Conservation (phyloP, 2,797 vertebrate genomes). For the Fratercula arctica region DNA sequence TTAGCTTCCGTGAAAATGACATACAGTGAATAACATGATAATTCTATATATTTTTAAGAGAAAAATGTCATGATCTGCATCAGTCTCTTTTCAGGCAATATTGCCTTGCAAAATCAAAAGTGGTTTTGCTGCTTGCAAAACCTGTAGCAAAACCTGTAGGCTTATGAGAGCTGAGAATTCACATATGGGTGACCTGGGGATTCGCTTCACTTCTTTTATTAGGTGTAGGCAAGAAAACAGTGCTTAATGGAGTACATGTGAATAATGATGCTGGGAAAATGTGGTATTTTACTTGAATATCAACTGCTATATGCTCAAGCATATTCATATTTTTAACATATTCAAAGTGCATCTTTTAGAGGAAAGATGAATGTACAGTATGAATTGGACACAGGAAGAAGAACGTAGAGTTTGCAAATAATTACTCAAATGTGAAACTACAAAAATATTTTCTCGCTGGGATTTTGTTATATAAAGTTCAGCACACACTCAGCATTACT, state of each 20-base stretch:
- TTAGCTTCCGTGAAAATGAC: not conserved
- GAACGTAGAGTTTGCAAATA: not conserved
- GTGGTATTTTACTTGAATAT: conserved; percentile 25
- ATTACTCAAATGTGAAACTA: conserved; percentile 16
- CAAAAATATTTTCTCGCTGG: not conserved
- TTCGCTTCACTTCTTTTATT: not conserved
- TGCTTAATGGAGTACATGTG: not conserved
- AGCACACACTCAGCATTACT: not conserved
- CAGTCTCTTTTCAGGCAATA: not conserved
- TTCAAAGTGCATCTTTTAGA: not conserved
- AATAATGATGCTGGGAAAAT: not conserved
- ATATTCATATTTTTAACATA: not conserved
- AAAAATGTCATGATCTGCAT: not conserved
- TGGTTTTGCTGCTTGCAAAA: not conserved
- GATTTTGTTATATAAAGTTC: not conserved
- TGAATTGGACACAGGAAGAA: not conserved
- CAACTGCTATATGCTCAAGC: not conserved
- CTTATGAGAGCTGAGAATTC: not conserved
- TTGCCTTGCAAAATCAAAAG: not conserved
- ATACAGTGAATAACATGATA: not conserved
- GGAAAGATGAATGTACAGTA: not conserved
- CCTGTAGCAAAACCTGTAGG: not conserved
- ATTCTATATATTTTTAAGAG: not conserved
- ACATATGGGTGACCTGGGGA: not conserved
- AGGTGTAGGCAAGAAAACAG: not conserved